Evolutionary conservation across 2,113 vertebrate genomes (phyloP).

Genomic region (Tragelaphus strepsiceros): DNA sequence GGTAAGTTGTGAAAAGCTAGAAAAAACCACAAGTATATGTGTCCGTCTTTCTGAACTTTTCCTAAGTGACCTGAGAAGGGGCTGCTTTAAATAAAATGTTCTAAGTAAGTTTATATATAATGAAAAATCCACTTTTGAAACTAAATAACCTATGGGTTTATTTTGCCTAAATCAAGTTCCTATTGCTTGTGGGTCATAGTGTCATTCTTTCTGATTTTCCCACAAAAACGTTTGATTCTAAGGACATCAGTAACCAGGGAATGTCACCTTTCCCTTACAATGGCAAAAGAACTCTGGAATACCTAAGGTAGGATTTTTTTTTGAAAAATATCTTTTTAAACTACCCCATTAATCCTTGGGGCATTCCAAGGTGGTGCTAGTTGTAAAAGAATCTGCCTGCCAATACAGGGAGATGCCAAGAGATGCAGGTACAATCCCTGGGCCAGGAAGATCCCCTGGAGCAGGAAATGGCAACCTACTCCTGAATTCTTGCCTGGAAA

Average conservation of each 20-base stretch:
- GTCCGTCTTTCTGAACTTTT: background rate
- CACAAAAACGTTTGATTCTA: background rate
- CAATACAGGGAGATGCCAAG: background rate
- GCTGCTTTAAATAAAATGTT: background rate
- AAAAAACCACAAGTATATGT: background rate
- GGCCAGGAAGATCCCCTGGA: background rate
- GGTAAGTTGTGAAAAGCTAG: background rate
- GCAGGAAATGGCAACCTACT: background rate
- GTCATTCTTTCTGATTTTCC: background rate
- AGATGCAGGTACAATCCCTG: background rate
- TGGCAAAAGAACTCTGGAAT: background rate
- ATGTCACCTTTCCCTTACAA: background rate
- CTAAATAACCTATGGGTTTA: background rate
- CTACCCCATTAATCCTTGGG: background rate
- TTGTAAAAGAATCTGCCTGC: background rate
- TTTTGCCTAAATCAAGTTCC: background rate
- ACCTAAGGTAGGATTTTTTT: background rate
- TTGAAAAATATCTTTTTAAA: background rate
- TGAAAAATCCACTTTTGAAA: background rate
- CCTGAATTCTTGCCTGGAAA: background rate
- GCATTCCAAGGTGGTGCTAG: background rate
- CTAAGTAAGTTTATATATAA: background rate
- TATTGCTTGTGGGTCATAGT: background rate
- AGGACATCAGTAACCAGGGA: accelerated
- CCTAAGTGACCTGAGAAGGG: background rate